Conservation (phyloP, 92 coral and sea anemone species). For the Zoanthus sociatus region DNA sequence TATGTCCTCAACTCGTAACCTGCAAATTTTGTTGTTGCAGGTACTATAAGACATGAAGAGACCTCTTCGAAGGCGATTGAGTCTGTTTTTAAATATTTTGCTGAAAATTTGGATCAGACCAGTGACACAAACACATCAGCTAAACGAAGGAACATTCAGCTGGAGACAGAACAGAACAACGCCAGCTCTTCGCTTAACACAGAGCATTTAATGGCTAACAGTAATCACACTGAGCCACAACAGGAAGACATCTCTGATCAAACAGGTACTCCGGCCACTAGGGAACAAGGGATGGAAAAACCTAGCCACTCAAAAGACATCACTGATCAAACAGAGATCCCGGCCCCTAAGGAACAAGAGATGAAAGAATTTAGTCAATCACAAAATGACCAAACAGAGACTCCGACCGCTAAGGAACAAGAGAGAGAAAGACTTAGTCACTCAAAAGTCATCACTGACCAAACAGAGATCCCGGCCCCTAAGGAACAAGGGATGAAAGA, state of each 20-base stretch:
- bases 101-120: conserved; percentile 56
- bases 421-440: neutral
- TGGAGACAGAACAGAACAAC: neutral
- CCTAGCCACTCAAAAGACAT: neutral
- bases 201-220: neutral
- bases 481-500: too few species aligned
- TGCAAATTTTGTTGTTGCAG: conserved; percentile 44
- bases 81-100: conserved; percentile 88
- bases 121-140: neutral
- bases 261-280: neutral
- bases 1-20: neutral
- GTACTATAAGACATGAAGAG: conserved; percentile 84
- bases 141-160: neutral
- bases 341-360: too few species aligned
- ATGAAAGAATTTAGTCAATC: too few species aligned
- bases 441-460: neutral
- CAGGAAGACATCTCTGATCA: neutral
- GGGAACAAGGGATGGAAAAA: neutral
- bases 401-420: neutral
- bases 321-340: neutral
- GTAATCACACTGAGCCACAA: neutral
- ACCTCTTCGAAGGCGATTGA: conserved; percentile 87
- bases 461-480: neutral
- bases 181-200: neutral
- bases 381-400: neutral